phyloP scores from a whole-genome alignment of 2,797 vertebrate species.

The Pogonophryne albipinna region DNA sequence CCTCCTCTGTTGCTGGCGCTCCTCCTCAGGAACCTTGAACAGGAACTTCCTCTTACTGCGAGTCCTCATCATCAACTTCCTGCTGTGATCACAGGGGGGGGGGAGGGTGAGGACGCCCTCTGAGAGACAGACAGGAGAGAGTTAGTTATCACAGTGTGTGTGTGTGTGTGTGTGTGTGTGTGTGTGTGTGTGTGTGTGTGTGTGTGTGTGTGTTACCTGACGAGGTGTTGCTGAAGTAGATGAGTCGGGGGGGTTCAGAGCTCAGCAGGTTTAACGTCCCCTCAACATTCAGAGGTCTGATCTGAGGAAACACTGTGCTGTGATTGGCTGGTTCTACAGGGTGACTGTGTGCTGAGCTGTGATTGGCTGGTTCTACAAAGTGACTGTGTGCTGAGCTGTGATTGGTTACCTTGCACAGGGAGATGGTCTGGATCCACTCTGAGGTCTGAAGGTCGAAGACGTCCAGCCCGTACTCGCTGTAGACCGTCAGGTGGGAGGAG shows the following conservation, averaged over 20 bases:
- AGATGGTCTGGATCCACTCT: slow-evolving; percentile 97
- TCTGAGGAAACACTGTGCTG: slow-evolving; percentile 77
- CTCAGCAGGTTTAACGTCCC: slow-evolving; percentile 93
- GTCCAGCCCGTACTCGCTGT: slow-evolving; percentile 95
- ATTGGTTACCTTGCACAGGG: slow-evolving; percentile 88
- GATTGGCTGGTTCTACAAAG: slow-evolving; percentile 2
- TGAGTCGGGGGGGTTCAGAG: slow-evolving; percentile 91
- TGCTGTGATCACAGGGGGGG: slow-evolving; percentile 94
- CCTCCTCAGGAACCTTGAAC: slow-evolving; percentile 96
- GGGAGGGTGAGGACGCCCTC: slow-evolving; percentile 91
- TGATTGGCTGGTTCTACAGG: neutral
- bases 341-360: neutral
- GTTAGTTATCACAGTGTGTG: no score
- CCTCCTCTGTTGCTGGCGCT: slow-evolving; percentile 85
- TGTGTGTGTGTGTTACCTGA: slow-evolving; percentile 73
- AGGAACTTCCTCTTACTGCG: slow-evolving; percentile 97
- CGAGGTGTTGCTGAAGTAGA: slow-evolving; percentile 93
- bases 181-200: no score
- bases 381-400: neutral
- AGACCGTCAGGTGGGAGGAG: slow-evolving; percentile 91
- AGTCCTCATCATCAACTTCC: slow-evolving; percentile 96
- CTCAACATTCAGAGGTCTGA: slow-evolving; percentile 92
- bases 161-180: no score
- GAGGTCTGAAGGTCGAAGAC: slow-evolving; percentile 93
- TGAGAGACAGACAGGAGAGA: slow-evolving; percentile 16